Conservation (phyloP, 2,797 vertebrate species). For the Poeciliopsis turneri region DNA sequence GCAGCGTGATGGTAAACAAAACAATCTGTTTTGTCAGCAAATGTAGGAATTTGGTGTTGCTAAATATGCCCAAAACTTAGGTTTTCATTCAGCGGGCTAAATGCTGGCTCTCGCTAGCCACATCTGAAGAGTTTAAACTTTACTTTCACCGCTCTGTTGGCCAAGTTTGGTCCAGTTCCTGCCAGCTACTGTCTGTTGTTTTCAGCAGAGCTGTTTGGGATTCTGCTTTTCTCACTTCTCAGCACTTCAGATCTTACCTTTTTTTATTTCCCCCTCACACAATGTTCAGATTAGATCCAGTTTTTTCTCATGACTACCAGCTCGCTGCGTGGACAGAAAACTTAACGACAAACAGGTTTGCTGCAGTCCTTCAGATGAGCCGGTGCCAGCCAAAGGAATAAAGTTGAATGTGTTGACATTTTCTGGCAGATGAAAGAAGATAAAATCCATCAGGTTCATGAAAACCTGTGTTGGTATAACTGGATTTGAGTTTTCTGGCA, state of each 20-base stretch:
- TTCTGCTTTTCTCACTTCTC: constrained; percentile 15
- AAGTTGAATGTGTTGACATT: neutral
- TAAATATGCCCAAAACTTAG: neutral
- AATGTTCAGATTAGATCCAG: neutral
- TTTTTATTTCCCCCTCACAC: neutral
- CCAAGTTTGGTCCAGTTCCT: constrained; percentile 1
- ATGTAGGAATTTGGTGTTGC: neutral
- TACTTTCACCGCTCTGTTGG: constrained; percentile 6
- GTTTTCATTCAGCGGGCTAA: neutral
- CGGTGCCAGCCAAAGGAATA: neutral
- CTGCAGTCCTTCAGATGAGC: neutral
- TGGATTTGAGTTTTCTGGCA: constrained; percentile 14
- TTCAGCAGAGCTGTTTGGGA: constrained; percentile 10
- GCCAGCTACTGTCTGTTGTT: constrained; percentile 13
- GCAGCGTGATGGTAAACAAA: neutral
- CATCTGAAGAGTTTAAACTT: constrained; percentile 1
- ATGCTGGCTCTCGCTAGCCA: neutral
- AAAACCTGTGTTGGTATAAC: constrained; percentile 47
- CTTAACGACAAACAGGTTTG: constrained; percentile 10
- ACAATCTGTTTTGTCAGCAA: neutral
- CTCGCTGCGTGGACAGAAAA: constrained; percentile 20
- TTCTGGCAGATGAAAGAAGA: constrained; percentile 1
- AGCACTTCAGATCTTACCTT: constrained; percentile 25
- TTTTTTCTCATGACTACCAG: neutral
- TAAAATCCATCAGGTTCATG: neutral